Conservation (phyloP, 2,888 invertebrate species). For the Sturmia bella region DNA sequence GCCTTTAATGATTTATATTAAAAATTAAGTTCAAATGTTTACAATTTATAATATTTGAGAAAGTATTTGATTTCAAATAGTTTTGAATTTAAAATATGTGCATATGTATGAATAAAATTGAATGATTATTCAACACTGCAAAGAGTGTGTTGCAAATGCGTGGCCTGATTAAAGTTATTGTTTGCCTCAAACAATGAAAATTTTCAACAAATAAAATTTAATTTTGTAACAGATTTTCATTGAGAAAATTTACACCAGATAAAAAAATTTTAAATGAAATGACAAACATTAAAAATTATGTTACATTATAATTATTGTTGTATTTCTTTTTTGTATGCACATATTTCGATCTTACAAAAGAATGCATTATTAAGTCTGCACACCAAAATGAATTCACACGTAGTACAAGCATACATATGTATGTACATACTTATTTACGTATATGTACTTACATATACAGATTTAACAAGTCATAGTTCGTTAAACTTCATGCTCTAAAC, state of each 20-base stretch:
- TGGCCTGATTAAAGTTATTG: conserved; percentile 16
- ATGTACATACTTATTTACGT: no score
- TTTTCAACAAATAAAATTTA: conserved; percentile 16
- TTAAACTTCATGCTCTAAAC: conserved; percentile 45
- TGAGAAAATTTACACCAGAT: conserved; percentile 45
- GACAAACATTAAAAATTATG: conserved; percentile 20
- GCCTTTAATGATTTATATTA: no score
- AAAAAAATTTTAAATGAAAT: conserved; percentile 32
- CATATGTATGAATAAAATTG: no score
- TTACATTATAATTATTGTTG: conserved; percentile 43
- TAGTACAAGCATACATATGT: neutral
- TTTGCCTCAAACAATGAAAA: conserved; percentile 26
- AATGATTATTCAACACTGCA: no score
- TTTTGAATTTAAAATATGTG: no score
- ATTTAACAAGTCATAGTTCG: conserved; percentile 45
- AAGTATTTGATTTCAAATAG: no score
- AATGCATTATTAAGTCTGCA: conserved; percentile 31
- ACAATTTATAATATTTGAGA: no score
- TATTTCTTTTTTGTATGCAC: neutral
- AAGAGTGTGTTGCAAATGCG: no score
- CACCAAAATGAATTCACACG: conserved; percentile 49
- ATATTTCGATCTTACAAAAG: conserved; percentile 50
- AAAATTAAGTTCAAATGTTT: no score
- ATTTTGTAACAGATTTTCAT: conserved; percentile 43
- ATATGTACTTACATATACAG: neutral